Evolutionary conservation across 1,140 invertebrate genomes (phyloP), one percentile per base, ranked within the genome.

Genomic region (Ridgeia piscesae): DNA sequence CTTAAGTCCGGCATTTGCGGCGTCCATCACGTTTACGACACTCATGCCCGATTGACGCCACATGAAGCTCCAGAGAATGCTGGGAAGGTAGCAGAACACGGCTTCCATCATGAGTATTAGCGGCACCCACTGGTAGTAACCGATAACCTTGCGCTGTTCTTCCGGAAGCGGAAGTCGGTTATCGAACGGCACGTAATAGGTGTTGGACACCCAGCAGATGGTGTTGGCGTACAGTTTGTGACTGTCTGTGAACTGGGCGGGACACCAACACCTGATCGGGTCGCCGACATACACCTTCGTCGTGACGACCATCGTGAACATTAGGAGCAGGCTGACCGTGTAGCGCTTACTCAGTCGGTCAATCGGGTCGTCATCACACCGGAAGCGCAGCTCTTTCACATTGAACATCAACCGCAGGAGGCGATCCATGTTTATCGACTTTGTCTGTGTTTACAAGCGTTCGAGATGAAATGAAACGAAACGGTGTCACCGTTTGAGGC

Each of bases 21-120:
- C 93, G 91, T 93, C 93, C 92, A 93, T 92, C 48, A 92, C 77
- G 11, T 90, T 91, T 33, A 92, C 89, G 1, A 96, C 95, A 93
- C 96, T 95, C 89, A 96, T 95, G 50, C 96, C 96, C n/a, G 96
- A 96, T 88, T 96, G 96, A 89, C 95, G 95, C 92, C 96, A 96
- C 35, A 96, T 93, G 48, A 96, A 95, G 48, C 96, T 95, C 96
- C 97, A 97, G n/a, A 97, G 89, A 88, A 94, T 93, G 50, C 93
- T 94, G 21, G 95, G 95, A 91, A 96, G 92, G 93, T 97, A 97
- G 94, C 96, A 97, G 91, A 96, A 94, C 35, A 96, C 95, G 14
- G 96, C 96, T 94, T 97, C 96, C 2, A 96, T 95, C 35, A 97
- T 93, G 21, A 97, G 94, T 92, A 97, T 96, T 35, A 93, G 34